Evolutionary conservation across 2,113 vertebrate genomes (phyloP).

Genomic region (Synchiropus splendidus): DNA sequence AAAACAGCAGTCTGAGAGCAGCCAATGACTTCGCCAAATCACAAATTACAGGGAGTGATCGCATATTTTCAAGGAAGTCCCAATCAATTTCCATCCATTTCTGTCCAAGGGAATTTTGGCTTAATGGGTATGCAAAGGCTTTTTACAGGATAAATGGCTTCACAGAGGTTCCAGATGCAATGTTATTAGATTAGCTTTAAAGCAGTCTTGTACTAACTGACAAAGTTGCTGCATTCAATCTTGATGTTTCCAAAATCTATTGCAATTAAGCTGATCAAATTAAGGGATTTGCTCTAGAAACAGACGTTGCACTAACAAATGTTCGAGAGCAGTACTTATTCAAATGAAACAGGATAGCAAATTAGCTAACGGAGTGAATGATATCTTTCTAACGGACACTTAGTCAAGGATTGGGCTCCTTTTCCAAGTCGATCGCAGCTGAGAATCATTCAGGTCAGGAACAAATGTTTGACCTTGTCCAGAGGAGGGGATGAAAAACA

Average conservation of each 20-base stretch:
- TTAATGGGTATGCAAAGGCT: constrained; percentile 61
- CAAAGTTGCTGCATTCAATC: constrained; percentile 70
- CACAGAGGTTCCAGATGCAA: constrained; percentile 57
- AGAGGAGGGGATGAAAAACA: too few relatives aligned
- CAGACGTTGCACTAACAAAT: constrained; percentile 65
- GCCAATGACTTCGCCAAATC: constrained; percentile 58
- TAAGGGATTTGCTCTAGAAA: constrained; percentile 64
- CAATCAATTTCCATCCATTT: constrained; percentile 68
- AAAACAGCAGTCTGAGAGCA: constrained; percentile 54
- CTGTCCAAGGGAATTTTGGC: constrained; percentile 60
- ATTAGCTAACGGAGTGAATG: constrained; percentile 63
- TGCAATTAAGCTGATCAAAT: constrained; percentile 73
- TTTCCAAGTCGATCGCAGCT: constrained; percentile 26
- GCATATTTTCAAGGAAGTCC: constrained; percentile 68
- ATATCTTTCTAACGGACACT: constrained; percentile 60
- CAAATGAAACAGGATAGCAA: constrained; percentile 61
- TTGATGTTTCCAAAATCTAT: constrained; percentile 75
- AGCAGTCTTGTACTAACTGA: constrained; percentile 67
- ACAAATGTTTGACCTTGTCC: too few relatives aligned
- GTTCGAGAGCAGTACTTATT: constrained; percentile 63
- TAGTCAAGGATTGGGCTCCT: constrained; percentile 48
- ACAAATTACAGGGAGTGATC: constrained; percentile 54
- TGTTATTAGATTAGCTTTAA: constrained; percentile 71
- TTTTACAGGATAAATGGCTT: constrained; percentile 65
- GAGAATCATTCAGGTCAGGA: background rate